phyloP scores from a whole-genome alignment of 2,888 invertebrate species.

The Stictocephala bisonia region DNA sequence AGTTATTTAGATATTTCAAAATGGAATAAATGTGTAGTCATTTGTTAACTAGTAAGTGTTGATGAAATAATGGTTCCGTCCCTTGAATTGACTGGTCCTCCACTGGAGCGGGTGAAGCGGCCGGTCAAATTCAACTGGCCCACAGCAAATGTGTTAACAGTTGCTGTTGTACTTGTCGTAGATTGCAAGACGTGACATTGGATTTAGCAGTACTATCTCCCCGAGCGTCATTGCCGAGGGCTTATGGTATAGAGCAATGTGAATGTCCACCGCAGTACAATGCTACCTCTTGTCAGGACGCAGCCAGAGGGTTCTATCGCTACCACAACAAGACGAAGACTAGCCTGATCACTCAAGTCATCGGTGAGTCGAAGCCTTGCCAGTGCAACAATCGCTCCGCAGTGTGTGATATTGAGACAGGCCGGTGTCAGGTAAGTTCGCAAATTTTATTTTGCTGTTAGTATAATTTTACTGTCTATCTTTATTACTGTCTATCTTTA shows the following conservation, averaged over 20 bases:
- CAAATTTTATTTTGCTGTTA: too few species aligned
- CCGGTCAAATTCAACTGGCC: too few species aligned
- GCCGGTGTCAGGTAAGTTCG: conserved; percentile 84
- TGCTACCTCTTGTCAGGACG: conserved; percentile 91
- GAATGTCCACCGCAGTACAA: conserved; percentile 84
- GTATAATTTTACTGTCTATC: too few species aligned
- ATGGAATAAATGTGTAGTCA: too few species aligned
- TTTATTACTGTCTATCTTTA: too few species aligned
- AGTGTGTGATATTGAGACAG: conserved; percentile 85
- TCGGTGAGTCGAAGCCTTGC: conserved; percentile 84
- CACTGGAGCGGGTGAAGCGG: too few species aligned
- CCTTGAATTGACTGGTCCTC: too few species aligned
- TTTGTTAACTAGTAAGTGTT: too few species aligned
- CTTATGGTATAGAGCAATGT: conserved; percentile 88
- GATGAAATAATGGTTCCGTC: too few species aligned
- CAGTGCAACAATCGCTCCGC: conserved; percentile 83
- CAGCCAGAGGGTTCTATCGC: conserved; percentile 84
- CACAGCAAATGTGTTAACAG: too few species aligned
- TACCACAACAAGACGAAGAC: conserved; percentile 71
- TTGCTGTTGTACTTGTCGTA: too few species aligned
- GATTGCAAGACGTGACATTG: conserved; percentile 81
- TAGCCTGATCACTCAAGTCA: conserved; percentile 80
- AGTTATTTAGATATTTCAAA: too few species aligned
- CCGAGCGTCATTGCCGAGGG: conserved; percentile 74
- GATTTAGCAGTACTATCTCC: conserved; percentile 82